A percentile compares a stretch with the other conserved stretches of the same genome.
These are phyloP conservation scores for Spinus olivaceus DNA, from an alignment of 2,797 vertebrate genomes.

Conservation along the genomic window DNA sequence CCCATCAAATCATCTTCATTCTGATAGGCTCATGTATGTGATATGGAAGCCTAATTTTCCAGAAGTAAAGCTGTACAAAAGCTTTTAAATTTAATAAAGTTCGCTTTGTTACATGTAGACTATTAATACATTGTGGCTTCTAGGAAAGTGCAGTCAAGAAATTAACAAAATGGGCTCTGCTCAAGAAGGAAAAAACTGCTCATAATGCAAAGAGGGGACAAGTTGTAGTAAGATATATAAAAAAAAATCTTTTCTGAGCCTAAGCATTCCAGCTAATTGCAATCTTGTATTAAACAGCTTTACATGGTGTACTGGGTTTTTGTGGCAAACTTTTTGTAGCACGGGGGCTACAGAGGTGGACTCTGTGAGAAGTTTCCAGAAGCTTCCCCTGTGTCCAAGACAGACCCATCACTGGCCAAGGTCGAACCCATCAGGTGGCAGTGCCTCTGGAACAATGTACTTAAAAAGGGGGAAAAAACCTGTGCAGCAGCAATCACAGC, in stretches of 20 bases:
- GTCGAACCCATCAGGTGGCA: neutral
- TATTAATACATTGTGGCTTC: neutral
- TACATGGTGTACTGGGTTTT: neutral
- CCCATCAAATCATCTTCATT: neutral
- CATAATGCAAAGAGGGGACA: neutral
- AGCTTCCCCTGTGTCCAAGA: neutral
- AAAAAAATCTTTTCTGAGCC: neutral
- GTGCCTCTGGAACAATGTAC: too few relatives aligned
- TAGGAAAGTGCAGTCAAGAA: neutral
- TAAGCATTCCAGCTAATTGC: neutral
- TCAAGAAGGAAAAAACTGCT: neutral
- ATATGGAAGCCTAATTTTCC: neutral
- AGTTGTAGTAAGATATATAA: accelerated
- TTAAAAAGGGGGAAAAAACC: accelerated
- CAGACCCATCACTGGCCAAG: accelerated
- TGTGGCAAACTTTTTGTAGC: neutral
- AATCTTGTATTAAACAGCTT: neutral
- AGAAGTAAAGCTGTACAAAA: neutral
- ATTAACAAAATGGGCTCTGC: neutral
- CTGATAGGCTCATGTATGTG: neutral
- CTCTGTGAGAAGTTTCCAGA: neutral
- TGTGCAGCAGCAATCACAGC: neutral
- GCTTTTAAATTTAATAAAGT: neutral
- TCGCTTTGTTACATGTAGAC: neutral
- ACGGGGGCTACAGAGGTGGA: neutral